Percentiles rank a stretch among this genome's conserved stretches.
These are phyloP conservation scores for Ecdyonurus torrentis DNA, from an alignment of 2,888 invertebrate genomes.

Conservation along the genomic window DNA sequence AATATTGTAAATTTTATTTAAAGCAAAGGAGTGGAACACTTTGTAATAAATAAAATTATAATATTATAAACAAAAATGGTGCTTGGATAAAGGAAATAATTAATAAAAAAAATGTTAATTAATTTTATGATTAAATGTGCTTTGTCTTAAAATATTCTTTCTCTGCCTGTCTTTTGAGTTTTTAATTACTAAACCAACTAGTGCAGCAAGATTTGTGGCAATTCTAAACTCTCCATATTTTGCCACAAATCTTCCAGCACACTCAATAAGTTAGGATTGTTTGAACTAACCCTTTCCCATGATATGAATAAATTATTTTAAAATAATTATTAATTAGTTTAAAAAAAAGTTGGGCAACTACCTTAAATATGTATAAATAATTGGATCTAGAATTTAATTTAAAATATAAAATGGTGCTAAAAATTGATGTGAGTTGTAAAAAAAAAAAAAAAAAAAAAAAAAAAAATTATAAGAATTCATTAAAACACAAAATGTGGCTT, in stretches of 20 bases:
- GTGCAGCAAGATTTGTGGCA: neutral
- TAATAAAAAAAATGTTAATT: neutral
- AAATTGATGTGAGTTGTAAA: conserved; percentile 4
- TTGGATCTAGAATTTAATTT: too few relatives aligned
- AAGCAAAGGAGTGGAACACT: conserved; percentile 13
- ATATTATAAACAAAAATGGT: too few relatives aligned
- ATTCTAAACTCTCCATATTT: neutral
- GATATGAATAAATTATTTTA: too few relatives aligned
- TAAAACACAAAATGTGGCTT: neutral
- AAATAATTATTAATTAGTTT: too few relatives aligned
- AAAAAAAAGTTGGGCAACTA: too few relatives aligned
- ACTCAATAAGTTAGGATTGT: neutral
- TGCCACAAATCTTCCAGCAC: neutral
- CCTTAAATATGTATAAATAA: too few relatives aligned
- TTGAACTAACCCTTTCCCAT: neutral
- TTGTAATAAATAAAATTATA: neutral
- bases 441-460: too few relatives aligned
- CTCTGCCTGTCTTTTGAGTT: neutral
- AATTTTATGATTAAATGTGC: neutral
- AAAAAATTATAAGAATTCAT: too few relatives aligned
- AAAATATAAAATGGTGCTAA: conserved; percentile 11
- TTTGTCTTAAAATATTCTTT: neutral
- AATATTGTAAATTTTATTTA: neutral
- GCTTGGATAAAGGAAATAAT: neutral
- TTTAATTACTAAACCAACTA: neutral